A percentile compares a stretch with the other conserved stretches of the same genome.
Conservation (phyloP, 2,797 vertebrate genomes). For the Discoglossus pictus region DNA sequence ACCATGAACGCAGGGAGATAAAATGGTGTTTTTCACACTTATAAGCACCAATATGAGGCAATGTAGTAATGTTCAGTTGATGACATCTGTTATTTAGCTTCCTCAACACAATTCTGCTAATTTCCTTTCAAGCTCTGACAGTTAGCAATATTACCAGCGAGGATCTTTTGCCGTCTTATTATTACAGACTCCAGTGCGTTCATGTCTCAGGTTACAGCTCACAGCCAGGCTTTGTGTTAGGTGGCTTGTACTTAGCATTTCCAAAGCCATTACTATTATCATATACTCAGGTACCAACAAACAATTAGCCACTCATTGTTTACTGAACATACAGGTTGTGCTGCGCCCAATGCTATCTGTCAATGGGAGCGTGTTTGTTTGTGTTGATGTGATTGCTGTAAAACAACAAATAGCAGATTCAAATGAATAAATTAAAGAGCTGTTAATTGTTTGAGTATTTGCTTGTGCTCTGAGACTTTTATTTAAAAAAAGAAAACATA, state of each 20-base stretch:
- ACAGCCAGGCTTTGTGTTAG: neutral
- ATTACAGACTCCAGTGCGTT: conserved; percentile 16
- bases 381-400: conserved; percentile 4
- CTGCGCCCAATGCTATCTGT: conserved; percentile 1
- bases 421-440: neutral
- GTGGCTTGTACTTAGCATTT: neutral
- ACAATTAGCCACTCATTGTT: conserved; percentile 19
- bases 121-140: conserved; percentile 19
- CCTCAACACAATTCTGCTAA: neutral
- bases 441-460: too few relatives aligned
- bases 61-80: conserved; percentile 33
- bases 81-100: conserved; percentile 25
- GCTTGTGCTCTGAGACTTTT: too few relatives aligned
- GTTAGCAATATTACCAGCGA: conserved; percentile 23
- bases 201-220: conserved; percentile 21
- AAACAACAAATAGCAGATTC: conserved; percentile 13
- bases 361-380: neutral
- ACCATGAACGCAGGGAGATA: too few relatives aligned
- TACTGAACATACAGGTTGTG: neutral
- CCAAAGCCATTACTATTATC: conserved; percentile 16
- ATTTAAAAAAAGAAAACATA: too few relatives aligned
- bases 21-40: neutral
- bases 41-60: neutral
- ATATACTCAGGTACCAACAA: conserved; percentile 11
- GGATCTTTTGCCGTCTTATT: conserved; percentile 17